Evolutionary conservation across 2,888 invertebrate species (phyloP).

Genomic region (Smittia sp.): DNA sequence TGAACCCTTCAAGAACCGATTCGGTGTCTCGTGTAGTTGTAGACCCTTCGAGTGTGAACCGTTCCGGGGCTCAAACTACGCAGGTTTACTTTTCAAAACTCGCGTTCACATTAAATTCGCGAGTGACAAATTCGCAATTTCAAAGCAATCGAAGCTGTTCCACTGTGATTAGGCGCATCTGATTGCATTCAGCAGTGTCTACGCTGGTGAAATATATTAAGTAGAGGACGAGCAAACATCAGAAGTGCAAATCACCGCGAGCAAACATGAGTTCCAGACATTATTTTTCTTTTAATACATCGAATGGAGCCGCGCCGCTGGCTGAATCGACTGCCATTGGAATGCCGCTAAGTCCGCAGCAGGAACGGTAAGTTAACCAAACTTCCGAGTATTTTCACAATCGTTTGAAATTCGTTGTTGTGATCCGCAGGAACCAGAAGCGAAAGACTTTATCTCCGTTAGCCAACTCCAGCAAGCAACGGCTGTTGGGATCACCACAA

Average conservation of each 20-base stretch:
- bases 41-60: too few relatives aligned
- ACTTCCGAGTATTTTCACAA: neutral
- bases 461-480: neutral
- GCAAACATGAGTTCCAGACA: neutral
- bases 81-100: neutral
- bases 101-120: neutral
- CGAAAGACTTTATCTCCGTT: conserved; percentile 28
- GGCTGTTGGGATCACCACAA: neutral
- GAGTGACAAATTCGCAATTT: neutral
- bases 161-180: too few relatives aligned
- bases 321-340: conserved; percentile 33
- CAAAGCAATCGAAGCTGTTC: too few relatives aligned
- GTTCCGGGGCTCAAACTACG: too few relatives aligned
- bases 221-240: too few relatives aligned
- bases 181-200: too few relatives aligned
- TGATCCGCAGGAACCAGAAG: neutral
- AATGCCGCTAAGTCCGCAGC: neutral
- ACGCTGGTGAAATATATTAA: too few relatives aligned
- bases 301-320: neutral
- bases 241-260: too few relatives aligned
- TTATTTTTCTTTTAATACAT: neutral
- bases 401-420: neutral
- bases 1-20: too few relatives aligned
- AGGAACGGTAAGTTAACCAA: neutral
- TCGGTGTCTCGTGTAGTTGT: too few relatives aligned